These are phyloP conservation scores for Subacronicta megacephala DNA, from an alignment of 2,888 invertebrate species.

Conservation along the genomic window DNA sequence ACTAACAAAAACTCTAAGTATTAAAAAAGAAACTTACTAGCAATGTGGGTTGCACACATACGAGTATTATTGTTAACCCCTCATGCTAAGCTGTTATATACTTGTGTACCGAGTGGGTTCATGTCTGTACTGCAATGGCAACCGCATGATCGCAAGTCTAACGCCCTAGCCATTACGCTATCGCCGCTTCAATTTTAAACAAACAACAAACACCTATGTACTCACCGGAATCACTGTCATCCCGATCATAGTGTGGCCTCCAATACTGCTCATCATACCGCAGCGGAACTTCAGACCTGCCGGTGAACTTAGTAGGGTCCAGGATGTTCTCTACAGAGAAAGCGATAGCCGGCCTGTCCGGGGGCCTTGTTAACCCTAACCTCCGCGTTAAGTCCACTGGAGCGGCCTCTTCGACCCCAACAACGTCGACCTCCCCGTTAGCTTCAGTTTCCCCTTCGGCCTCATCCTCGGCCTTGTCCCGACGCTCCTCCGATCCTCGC, in stretches of 20 bases:
- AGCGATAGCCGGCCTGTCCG: slow-evolving; percentile 91
- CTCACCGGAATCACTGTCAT: slow-evolving; percentile 90
- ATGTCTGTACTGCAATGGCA: too few species aligned
- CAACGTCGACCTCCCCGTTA: slow-evolving; percentile 83
- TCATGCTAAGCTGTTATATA: too few species aligned
- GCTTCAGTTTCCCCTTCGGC: slow-evolving; percentile 77
- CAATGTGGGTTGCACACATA: too few species aligned
- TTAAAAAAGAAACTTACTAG: too few species aligned
- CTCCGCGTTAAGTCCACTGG: slow-evolving; percentile 86
- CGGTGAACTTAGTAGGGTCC: slow-evolving; percentile 97
- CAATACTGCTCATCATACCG: slow-evolving; percentile 90
- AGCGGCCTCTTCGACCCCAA: slow-evolving; percentile 85
- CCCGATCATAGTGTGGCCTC: slow-evolving; percentile 88
- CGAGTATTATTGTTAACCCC: too few species aligned
- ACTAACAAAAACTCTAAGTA: too few species aligned
- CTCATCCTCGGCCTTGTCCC: slow-evolving; percentile 74
- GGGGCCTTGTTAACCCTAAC: slow-evolving; percentile 89
- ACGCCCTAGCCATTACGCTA: too few species aligned
- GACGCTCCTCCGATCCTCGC: slow-evolving; percentile 83
- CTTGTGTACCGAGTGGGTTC: too few species aligned
- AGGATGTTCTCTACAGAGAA: slow-evolving; percentile 97
- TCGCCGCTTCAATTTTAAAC: too few species aligned
- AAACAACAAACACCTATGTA: slow-evolving; percentile 32
- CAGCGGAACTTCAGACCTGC: slow-evolving; percentile 89
- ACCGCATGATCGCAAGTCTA: too few species aligned